Evolutionary conservation across 1,140 invertebrate species (phyloP).

Genomic region (Mya arenaria): DNA sequence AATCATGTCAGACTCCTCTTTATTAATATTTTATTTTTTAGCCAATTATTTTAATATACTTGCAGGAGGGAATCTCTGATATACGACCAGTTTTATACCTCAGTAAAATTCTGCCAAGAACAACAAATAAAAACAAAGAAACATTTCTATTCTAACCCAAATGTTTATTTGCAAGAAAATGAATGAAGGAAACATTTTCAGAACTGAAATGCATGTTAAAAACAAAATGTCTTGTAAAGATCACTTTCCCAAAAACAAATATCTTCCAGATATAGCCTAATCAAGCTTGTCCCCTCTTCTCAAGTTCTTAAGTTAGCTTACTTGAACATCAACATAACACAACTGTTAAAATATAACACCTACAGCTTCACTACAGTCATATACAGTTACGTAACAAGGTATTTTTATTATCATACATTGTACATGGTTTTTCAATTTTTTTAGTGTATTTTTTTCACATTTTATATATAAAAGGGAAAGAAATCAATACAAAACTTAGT

Average conservation of each 20-base stretch:
- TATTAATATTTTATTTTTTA: no score
- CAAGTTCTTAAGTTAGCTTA: constrained; percentile 14
- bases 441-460: constrained; percentile 35
- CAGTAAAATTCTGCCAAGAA: no score
- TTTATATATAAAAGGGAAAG: neutral
- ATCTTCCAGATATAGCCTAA: neutral
- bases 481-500: neutral
- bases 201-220: no score
- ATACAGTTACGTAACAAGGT: neutral
- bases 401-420: neutral
- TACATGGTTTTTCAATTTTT: constrained; percentile 32
- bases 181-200: no score
- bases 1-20: no score
- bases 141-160: no score
- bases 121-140: no score
- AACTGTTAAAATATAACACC: constrained; percentile 26
- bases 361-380: constrained; percentile 16
- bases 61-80: no score
- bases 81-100: no score
- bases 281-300: constrained; percentile 20
- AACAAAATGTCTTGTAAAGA: neutral
- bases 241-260: constrained; percentile 1
- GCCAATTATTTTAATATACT: no score
- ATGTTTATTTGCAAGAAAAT: no score
- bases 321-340: constrained; percentile 27